Conservation (phyloP, 1,140 invertebrate genomes). For the Ptiloglossa arizonensis region DNA sequence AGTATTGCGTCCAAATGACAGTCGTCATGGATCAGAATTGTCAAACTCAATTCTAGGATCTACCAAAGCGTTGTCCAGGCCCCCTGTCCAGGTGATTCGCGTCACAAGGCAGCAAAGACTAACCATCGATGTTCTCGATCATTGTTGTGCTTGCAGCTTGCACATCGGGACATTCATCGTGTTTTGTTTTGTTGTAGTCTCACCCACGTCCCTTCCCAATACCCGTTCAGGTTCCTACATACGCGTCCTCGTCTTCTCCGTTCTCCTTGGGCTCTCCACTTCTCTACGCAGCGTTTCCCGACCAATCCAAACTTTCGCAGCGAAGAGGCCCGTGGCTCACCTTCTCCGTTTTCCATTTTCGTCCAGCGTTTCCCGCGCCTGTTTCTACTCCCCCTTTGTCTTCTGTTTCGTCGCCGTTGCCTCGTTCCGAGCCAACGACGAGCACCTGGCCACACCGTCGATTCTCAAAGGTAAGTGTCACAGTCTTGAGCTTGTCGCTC, state of each 20-base stretch:
- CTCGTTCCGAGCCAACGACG: slow-evolving; percentile 43
- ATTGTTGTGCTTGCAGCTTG: slow-evolving; percentile 78
- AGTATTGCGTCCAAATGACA: no score
- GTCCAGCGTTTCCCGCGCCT: slow-evolving; percentile 13
- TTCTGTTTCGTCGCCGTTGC: slow-evolving; percentile 41
- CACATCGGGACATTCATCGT: slow-evolving; percentile 82
- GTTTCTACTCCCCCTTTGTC: slow-evolving; percentile 6
- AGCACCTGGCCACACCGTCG: slow-evolving; percentile 33
- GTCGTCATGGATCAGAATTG: no score
- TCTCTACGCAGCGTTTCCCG: slow-evolving; percentile 23
- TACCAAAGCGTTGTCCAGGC: slow-evolving; percentile 19
- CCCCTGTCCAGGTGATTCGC: slow-evolving; percentile 58
- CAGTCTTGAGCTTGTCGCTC: no score
- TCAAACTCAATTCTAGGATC: no score
- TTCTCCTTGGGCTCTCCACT: slow-evolving; percentile 53
- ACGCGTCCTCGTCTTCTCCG: slow-evolving; percentile 56
- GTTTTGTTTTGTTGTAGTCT: slow-evolving; percentile 82
- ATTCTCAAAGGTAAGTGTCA: slow-evolving; percentile 60
- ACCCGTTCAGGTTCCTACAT: slow-evolving; percentile 63
- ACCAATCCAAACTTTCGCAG: slow-evolving; percentile 28
- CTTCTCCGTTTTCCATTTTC: slow-evolving; percentile 9
- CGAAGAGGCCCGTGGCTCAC: background rate
- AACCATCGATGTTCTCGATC: slow-evolving; percentile 56
- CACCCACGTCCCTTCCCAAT: slow-evolving; percentile 66
- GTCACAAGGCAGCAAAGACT: slow-evolving; percentile 30